Percentiles rank a stretch among this genome's conserved stretches.
Conservation (phyloP, 2,888 invertebrate species). For the Drosophila meridiana region DNA sequence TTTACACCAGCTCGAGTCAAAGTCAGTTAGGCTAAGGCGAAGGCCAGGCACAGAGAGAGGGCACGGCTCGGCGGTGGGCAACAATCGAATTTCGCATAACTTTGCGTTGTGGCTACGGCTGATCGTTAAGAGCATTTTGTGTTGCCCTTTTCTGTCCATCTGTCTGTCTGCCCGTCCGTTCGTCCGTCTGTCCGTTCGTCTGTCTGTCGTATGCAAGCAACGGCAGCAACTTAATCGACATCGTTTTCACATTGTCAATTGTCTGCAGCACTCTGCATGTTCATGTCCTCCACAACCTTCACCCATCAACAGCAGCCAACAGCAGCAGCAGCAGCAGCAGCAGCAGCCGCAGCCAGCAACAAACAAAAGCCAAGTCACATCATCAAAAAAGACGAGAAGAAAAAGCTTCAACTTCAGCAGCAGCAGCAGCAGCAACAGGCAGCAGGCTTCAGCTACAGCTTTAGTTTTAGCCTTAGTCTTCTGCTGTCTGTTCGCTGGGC, state of each 20-base stretch:
- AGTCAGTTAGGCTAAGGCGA: constrained; percentile 24
- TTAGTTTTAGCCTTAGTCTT: constrained; percentile 63
- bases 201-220: constrained; percentile 62
- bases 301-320: constrained; percentile 70
- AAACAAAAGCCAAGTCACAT: constrained; percentile 63
- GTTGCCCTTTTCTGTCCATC: constrained; percentile 49
- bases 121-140: constrained; percentile 70
- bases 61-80: background rate
- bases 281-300: constrained; percentile 67
- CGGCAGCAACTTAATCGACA: constrained; percentile 77
- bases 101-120: constrained; percentile 61
- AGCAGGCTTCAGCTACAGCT: constrained; percentile 39
- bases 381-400: constrained; percentile 40
- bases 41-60: background rate
- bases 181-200: constrained; percentile 4
- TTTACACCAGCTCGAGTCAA: constrained; percentile 65
- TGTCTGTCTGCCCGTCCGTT: constrained; percentile 8
- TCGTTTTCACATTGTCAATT: constrained; percentile 78
- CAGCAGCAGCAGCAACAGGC: constrained; percentile 12
- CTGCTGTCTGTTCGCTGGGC: constrained; percentile 53
- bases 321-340: constrained; percentile 28
- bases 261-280: constrained; percentile 77
- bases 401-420: constrained; percentile 58
- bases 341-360: constrained; percentile 31
- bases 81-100: constrained; percentile 70